Evolutionary conservation across 2,797 vertebrate species (phyloP), one percentile per base, ranked within the genome.

Genomic region (Premnoplex brunnescens): DNA sequence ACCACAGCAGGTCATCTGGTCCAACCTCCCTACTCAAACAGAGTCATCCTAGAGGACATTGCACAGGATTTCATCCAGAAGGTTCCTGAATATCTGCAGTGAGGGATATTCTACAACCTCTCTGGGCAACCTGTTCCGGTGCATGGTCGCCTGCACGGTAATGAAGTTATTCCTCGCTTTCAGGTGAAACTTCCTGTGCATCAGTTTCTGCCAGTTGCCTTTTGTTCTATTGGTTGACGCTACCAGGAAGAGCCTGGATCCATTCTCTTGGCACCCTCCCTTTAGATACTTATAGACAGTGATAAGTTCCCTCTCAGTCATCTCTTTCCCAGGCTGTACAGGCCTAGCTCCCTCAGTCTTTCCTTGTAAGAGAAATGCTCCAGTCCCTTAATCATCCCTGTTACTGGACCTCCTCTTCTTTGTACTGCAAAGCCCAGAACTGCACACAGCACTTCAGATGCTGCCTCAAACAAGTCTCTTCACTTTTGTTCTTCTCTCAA

Each of bases 61-160:
- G 30, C 55, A 10, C 68, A 36, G 55, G 26, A 32, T 32, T 8
- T 1, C 34, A 18, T 67, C 34, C 48, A 36, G 30, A 0, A 0
- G 0, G 12, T 55, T 54, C 11, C 32, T 4, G 30, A 48, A 3
- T 34, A 48, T 54, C 41, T 48, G 30, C 62, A 20, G 22, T 26
- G 26, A 68, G 8, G 8, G 6, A 36, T 2, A 14, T 2, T 73
- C 22, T 9, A 7, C 34, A 22, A 0, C 1, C 8, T 41, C 21
- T 60, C 17, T 1, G 39, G 24, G 4, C 24, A 67, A 1, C 0
- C 14, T 54, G 21, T 32, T 60, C 28, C 17, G 46, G 24, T 46
- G 14, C 1, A 0, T 9, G 3, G 14, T 81, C 1, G 22, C 1
- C 30, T 5, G 2, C 14, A 34, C 8, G 14, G 9, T 27, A 20